Evolutionary conservation across 2,797 vertebrate genomes (phyloP), one percentile per base, ranked within the genome.

Genomic region (Parambassis ranga): DNA sequence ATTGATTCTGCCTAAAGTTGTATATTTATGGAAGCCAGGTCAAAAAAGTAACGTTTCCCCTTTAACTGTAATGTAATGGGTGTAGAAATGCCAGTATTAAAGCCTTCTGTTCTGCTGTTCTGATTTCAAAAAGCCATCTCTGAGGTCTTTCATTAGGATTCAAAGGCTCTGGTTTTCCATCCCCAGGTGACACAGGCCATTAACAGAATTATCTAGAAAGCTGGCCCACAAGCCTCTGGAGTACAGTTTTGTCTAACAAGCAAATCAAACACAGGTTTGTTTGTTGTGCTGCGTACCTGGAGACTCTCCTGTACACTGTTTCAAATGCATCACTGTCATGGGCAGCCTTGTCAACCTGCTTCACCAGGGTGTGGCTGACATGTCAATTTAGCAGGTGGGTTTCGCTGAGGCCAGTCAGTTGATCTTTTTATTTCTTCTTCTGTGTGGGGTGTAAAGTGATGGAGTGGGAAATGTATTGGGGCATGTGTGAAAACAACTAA

Each of bases 121-220:
- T 41, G 35, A 33, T 14, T 38, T 57, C 18, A 58, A 59, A 47
- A 68, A 43, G 22, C 16, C 14, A 56, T 66, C 33, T 23, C 60
- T 43, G 46, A 11, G 36, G 48, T 75, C 27, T 75, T 70, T 76
- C 51, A 67, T 87, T 79, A 76, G 37, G 51, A 87, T 87, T 84
- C 71, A 71, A 23, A 48, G 32, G 55, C 62, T 71, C 55, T 28
- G 28, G 51, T 58, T 79, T 67, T 68, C 52, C 32, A 35, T 27
- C 69, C 75, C 66, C 74, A 55, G 52, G 64, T 71, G 77, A 44
- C 58, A 62, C 51, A 28, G 52, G 53, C 78, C 22, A 66, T 81
- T 70, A 77, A 66, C 68, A 69, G 71, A 77, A 81, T 71, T 18
- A 82, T 87, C 71, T 70, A 70, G 57, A 79, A 68, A 76, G 39